These are phyloP conservation scores for Danio albolineatus DNA, from an alignment of 2,797 vertebrate genomes.

Conservation along the genomic window DNA sequence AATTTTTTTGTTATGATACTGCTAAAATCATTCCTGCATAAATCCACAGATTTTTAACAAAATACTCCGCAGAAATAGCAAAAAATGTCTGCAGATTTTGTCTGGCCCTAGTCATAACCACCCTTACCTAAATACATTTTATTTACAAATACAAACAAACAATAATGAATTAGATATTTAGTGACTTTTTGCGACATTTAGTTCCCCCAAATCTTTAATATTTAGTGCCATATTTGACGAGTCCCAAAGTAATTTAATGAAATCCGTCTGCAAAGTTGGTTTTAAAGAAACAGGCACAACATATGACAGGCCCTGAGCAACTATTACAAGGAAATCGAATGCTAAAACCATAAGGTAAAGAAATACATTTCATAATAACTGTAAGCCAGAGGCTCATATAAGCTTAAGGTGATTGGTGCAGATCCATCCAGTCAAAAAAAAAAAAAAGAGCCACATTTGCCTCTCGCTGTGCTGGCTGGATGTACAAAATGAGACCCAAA, in stretches of 20 bases:
- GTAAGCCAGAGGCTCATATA: constrained; percentile 5
- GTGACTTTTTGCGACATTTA: not conserved
- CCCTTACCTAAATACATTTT: not conserved
- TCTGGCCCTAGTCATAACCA: too few relatives aligned
- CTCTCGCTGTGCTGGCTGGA: constrained; percentile 34
- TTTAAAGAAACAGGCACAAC: not conserved
- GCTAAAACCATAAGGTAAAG: constrained; percentile 15
- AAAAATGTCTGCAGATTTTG: too few relatives aligned
- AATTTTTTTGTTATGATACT: too few relatives aligned
- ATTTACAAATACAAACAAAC: not conserved
- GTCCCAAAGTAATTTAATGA: not conserved
- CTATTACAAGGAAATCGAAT: not conserved
- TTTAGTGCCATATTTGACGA: not conserved
- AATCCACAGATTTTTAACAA: too few relatives aligned
- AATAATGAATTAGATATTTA: not conserved
- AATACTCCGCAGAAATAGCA: too few relatives aligned
- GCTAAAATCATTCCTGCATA: too few relatives aligned
- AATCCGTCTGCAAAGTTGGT: not conserved
- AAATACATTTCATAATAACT: constrained; percentile 16
- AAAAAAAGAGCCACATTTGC: constrained; percentile 11
- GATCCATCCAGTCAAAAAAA: constrained; percentile 22
- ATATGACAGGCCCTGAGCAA: not conserved
- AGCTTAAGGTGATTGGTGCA: constrained; percentile 11
- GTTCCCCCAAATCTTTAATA: not conserved
- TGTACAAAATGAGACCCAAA: constrained; percentile 68